Base-by-base conservation (phyloP, 2,113 vertebrate species). In the Paracanthobrama guichenoti region DNA sequence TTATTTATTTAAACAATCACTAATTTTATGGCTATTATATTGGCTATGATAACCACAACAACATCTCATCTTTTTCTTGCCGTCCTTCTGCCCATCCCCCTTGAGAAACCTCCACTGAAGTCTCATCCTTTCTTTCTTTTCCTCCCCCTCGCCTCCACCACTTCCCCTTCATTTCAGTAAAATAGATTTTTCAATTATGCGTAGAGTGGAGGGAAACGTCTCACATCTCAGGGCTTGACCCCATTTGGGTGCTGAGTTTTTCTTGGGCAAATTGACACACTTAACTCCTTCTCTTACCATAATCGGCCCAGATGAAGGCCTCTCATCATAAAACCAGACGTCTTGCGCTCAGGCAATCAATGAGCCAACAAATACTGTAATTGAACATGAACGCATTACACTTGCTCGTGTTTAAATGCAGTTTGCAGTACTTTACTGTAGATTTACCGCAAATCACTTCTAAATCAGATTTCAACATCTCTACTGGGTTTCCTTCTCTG, bases 151-250 rank as follows among this genome's bases (percentile, higher is more conserved):
- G 10, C 79, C 83, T 55, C 77, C 48, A 55, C 74, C 77, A 74
- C 84, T 88, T 83, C 85, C 85, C 83, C 85, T 81, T 89, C 85
- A 88, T 86, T 89, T 88, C 82, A 44, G 84, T 86, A 84, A 87
- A 89, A 89, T 89, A 88, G 89, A 88, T 85, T 90, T 90, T 90
- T 89, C 87, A 88, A 89, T 90, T 89, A 88, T 80, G 85, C 78
- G 73, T 81, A 84, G 83, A 88, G 86, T 89, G 87, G 81, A 87
- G 86, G 85, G 89, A 89, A 89, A 79, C 85, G 66, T 85, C 87
- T 88, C 83, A 81, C 88, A 83, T 80, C 83, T 75, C 82, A 87
- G 87, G 79, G 83, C 88, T 66, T 81, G 88, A 90, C 89, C 87
- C 87, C 87, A 90, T 88, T 88, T 80, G 85, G 85, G 85, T 79